phyloP scores from a whole-genome alignment of 2,888 invertebrate genomes.

The Barypeithes pellucidus region DNA sequence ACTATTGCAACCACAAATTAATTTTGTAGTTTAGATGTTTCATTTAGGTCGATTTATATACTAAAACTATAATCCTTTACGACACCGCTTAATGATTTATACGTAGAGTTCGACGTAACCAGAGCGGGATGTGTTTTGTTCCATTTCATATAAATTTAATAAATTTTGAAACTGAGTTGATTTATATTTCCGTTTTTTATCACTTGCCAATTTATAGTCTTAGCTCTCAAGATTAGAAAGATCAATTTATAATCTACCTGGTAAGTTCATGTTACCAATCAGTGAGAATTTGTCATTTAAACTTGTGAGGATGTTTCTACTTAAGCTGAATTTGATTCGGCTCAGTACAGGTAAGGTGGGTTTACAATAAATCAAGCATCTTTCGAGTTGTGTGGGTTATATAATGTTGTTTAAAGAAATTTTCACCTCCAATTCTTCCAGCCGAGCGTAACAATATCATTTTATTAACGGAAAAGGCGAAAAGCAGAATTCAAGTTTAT shows the following conservation, averaged over 20 bases:
- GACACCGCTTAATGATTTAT: slow-evolving; percentile 46
- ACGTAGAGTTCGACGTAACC: slow-evolving; percentile 38
- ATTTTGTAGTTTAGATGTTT: slow-evolving; percentile 51
- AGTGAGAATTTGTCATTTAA: no score
- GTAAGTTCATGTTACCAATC: no score
- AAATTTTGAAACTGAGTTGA: slow-evolving; percentile 27
- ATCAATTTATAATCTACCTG: no score
- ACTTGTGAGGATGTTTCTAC: no score
- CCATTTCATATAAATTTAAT: slow-evolving; percentile 38
- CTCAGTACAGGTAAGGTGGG: no score
- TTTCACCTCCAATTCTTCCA: neutral
- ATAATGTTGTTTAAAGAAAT: no score
- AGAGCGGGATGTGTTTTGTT: slow-evolving; percentile 25
- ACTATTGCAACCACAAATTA: slow-evolving; percentile 52
- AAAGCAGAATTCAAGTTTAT: neutral
- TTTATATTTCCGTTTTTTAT: slow-evolving; percentile 18
- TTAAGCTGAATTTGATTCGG: no score
- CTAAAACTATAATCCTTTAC: slow-evolving; percentile 43
- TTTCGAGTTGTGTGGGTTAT: no score
- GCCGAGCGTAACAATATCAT: neutral
- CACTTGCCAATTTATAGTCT: neutral
- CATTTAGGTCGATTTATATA: slow-evolving; percentile 46
- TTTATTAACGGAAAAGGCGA: neutral
- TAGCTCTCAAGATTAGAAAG: neutral
- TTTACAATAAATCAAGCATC: no score